These are phyloP conservation scores for Nycticebus coucang DNA, from an alignment of 2,113 vertebrate genomes.

Conservation along the genomic window DNA sequence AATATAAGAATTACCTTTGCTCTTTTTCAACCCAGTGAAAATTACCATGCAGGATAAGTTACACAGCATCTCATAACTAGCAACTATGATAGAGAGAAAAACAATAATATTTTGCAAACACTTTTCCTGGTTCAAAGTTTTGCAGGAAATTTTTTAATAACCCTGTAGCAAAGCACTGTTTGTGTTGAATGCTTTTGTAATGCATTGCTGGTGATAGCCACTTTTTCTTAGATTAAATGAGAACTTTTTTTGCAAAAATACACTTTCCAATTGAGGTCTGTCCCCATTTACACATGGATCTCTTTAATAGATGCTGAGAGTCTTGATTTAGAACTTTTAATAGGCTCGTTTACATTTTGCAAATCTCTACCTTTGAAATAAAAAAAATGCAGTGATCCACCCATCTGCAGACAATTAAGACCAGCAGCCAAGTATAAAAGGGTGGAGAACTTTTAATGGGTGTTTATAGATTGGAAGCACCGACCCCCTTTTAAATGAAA, in stretches of 20 bases:
- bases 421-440: slow-evolving; percentile 80
- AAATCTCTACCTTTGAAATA: slow-evolving; percentile 83
- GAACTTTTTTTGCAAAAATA: slow-evolving; percentile 60
- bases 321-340: slow-evolving; percentile 75
- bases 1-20: slow-evolving; percentile 32
- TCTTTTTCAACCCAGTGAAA: slow-evolving; percentile 34
- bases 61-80: neutral
- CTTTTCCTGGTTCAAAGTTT: slow-evolving; percentile 40
- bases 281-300: slow-evolving; percentile 40
- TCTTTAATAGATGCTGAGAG: slow-evolving; percentile 63
- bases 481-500: slow-evolving; percentile 83
- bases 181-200: neutral
- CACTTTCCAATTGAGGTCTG: slow-evolving; percentile 30
- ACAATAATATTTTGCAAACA: slow-evolving; percentile 28
- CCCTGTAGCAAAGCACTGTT: neutral
- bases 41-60: neutral
- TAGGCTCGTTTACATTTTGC: slow-evolving; percentile 79
- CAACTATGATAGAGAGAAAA: slow-evolving; percentile 3
- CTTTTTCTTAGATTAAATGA: slow-evolving; percentile 43
- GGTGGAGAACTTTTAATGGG: slow-evolving; percentile 86
- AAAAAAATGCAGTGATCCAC: slow-evolving; percentile 80
- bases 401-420: slow-evolving; percentile 86
- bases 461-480: slow-evolving; percentile 86
- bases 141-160: slow-evolving; percentile 50
- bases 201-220: neutral